phyloP scores from a whole-genome alignment of 2,113 vertebrate genomes.

The Phasianus colchicus region DNA sequence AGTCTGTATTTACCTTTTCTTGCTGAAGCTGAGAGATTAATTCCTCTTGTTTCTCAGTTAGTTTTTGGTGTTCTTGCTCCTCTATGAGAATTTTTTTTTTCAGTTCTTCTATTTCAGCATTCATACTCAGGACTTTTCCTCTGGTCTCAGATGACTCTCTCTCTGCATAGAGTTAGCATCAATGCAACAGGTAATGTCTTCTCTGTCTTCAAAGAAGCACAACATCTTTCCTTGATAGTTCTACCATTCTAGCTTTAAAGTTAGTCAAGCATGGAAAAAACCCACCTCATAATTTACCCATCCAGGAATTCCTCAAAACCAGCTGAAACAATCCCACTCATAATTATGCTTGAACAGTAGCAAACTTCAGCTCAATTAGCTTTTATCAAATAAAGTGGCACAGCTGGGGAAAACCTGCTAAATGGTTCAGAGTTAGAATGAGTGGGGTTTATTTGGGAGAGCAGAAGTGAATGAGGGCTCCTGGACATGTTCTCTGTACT shows the following conservation, averaged over 20 bases:
- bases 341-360: neutral
- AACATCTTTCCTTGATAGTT: neutral
- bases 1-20: constrained; percentile 81
- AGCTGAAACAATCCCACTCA: neutral
- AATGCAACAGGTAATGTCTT: neutral
- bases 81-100: constrained; percentile 74
- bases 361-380: neutral
- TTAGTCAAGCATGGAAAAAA: neutral
- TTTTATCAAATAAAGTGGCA: neutral
- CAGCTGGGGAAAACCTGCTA: neutral
- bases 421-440: neutral
- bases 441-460: neutral
- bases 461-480: neutral
- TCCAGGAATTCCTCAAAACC: neutral
- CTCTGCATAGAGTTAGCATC: constrained; percentile 47
- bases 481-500: neutral
- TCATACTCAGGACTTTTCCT: constrained; percentile 76
- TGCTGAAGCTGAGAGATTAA: constrained; percentile 76
- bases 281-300: neutral
- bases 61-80: constrained; percentile 69
- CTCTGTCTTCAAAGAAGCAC: neutral
- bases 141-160: constrained; percentile 62
- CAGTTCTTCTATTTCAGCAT: constrained; percentile 78
- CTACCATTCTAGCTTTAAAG: neutral
- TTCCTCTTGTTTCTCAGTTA: constrained; percentile 79